These are phyloP conservation scores for Myoxocephalus aenaeus DNA, from an alignment of 2,797 vertebrate genomes.

Conservation along the genomic window DNA sequence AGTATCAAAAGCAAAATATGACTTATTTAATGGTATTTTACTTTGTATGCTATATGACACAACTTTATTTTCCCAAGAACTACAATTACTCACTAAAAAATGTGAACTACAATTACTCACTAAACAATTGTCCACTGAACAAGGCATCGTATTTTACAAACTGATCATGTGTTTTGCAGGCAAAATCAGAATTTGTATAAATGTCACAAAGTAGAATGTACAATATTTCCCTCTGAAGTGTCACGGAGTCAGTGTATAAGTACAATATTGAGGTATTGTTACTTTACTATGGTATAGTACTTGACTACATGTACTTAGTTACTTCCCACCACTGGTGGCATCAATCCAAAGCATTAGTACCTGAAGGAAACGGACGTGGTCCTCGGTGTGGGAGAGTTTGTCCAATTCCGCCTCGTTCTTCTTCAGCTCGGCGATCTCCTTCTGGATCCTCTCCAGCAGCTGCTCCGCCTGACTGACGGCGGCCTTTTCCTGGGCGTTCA, in stretches of 20 bases:
- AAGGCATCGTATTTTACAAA: background rate
- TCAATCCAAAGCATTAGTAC: constrained; percentile 31
- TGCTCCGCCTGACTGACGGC: constrained; percentile 73
- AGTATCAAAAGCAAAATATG: background rate
- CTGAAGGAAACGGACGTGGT: constrained; percentile 84
- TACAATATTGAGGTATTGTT: background rate
- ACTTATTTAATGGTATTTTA: background rate
- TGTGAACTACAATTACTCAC: background rate
- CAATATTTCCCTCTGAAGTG: background rate
- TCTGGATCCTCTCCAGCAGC: constrained; percentile 84
- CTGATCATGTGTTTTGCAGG: background rate
- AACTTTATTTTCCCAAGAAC: no score
- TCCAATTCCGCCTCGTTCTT: constrained; percentile 74
- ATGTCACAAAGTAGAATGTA: background rate
- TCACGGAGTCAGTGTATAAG: background rate
- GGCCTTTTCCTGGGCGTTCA: constrained; percentile 79
- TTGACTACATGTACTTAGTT: background rate
- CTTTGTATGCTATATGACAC: background rate
- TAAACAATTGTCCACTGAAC: background rate
- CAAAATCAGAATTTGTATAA: background rate
- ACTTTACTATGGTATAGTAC: background rate
- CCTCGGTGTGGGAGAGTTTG: constrained; percentile 74
- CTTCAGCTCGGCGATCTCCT: constrained; percentile 84
- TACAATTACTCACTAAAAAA: background rate
- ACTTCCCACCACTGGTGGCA: background rate